Evolutionary conservation across 2,113 vertebrate species (phyloP).

Genomic region (Tachysurus vachellii): DNA sequence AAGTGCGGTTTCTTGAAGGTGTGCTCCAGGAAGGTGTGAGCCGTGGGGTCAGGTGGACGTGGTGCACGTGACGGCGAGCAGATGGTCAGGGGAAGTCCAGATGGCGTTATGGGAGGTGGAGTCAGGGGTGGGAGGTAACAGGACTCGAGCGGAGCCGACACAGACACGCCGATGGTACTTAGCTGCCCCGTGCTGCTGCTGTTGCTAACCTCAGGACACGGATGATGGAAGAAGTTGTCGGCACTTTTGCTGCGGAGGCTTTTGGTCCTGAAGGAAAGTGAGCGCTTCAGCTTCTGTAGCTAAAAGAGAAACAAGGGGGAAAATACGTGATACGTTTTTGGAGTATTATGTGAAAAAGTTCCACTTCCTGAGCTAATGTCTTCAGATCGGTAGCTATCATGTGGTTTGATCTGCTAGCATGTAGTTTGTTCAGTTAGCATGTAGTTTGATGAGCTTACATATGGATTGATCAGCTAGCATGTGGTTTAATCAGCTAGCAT

Average conservation of each 20-base stretch:
- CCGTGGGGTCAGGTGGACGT: conserved; percentile 75
- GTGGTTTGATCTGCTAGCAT: too few relatives aligned
- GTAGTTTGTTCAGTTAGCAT: too few relatives aligned
- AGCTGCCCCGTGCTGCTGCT: conserved; percentile 84
- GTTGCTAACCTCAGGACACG: conserved; percentile 79
- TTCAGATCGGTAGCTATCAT: too few relatives aligned
- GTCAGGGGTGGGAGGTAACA: conserved; percentile 44
- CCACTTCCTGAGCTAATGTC: too few relatives aligned
- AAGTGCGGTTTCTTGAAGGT: conserved; percentile 99
- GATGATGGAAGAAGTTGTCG: conserved; percentile 93
- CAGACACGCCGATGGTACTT: conserved; percentile 66
- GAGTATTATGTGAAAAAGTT: too few relatives aligned
- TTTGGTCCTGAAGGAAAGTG: conserved; percentile 97
- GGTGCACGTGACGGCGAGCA: conserved; percentile 79
- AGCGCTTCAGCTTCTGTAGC: conserved; percentile 95
- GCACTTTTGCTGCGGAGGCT: conserved; percentile 96
- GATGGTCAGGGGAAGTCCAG: conserved; percentile 58
- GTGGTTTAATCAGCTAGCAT: too few relatives aligned
- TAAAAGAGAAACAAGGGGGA: conserved; percentile 61
- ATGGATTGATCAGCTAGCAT: too few relatives aligned
- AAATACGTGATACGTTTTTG: background rate
- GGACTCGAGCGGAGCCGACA: conserved; percentile 55
- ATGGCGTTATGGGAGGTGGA: conserved; percentile 59
- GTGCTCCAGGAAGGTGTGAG: conserved; percentile 93
- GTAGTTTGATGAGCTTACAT: too few relatives aligned